Base-by-base conservation (phyloP, 2,797 vertebrate species). In the Hyperoplus lanceolatus region DNA sequence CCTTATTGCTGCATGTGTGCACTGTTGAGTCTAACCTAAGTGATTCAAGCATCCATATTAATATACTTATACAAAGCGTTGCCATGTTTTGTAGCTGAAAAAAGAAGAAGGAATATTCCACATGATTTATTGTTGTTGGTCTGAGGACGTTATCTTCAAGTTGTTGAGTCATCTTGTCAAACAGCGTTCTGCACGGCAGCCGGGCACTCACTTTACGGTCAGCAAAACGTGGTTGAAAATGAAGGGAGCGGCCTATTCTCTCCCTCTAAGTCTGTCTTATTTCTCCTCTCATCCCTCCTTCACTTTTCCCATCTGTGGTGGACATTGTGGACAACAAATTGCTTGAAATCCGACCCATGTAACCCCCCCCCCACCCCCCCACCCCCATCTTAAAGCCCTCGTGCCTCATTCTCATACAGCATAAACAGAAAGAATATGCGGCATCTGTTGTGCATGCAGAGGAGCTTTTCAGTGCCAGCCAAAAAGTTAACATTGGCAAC, bases 141-240 rank as follows among this genome's bases (percentile, higher is more conserved):
- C 69, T 68, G 49, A 88, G 70, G 74, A 83, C 70, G 65, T 81
- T 71, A 62, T 81, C 67, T 82, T 72, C 8, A 55, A 69, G 55
- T 29, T 61, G 80, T 70, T 75, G 84, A 87, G 75, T 86, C 85
- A 81, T 85, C 70, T 29, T 88, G 87, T 90, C 87, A 88, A 75
- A 87, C 79, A 75, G 49, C 36, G 73, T 71, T 86, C n/a, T 3
- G 14, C 21, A 14, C 38, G 67, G 57, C 64, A 64, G 64, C 53
- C 45, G 61, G 85, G 82, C 78, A 75, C 77, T 83, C 78, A 75
- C 77, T 70, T 71, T 15, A 65, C 69, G 73, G 86, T 91, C 84
- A 86, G 73, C 59, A 70, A 29, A 66, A 60, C 62, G 36, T 16
- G 56, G 75, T 45, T 18, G 62, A 82, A 65, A 49, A 0, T 2